Conservation (phyloP, 2,113 vertebrate genomes). For the Pachyramphus minor region DNA sequence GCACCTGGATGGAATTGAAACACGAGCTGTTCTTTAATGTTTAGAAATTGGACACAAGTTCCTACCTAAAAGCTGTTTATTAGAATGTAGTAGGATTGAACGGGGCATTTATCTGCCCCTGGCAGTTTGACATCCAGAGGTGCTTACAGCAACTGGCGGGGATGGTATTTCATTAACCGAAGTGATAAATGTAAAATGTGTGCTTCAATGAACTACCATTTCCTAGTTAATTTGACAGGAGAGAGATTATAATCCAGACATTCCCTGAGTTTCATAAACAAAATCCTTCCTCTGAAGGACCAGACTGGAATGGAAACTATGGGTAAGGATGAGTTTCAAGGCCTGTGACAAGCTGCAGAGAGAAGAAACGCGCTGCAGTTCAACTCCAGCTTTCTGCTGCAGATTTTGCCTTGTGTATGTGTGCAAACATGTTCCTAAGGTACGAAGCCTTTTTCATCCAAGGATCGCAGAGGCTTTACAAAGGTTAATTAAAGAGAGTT, state of each 20-base stretch:
- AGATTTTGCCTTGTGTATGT: neutral
- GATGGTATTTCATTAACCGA: constrained; percentile 24
- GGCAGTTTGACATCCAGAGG: constrained; percentile 31
- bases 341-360: neutral
- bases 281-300: constrained; percentile 8
- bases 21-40: constrained; percentile 32
- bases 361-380: neutral
- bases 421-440: neutral
- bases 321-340: neutral
- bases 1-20: constrained; percentile 47
- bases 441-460: constrained; percentile 9
- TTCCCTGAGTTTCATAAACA: neutral
- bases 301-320: neutral
- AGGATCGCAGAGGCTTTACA: neutral
- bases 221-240: constrained; percentile 10
- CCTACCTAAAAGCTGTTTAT: constrained; percentile 52
- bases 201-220: neutral
- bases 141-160: constrained; percentile 17
- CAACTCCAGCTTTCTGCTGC: neutral
- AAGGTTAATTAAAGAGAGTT: constrained; percentile 50
- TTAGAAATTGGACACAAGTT: constrained; percentile 28
- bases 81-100: constrained; percentile 16
- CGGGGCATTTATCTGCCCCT: constrained; percentile 1
- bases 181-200: constrained; percentile 22
- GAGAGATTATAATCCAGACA: constrained; percentile 55